Evolutionary conservation across 2,888 invertebrate genomes (phyloP).

Genomic region (Sthenelais limicola): DNA sequence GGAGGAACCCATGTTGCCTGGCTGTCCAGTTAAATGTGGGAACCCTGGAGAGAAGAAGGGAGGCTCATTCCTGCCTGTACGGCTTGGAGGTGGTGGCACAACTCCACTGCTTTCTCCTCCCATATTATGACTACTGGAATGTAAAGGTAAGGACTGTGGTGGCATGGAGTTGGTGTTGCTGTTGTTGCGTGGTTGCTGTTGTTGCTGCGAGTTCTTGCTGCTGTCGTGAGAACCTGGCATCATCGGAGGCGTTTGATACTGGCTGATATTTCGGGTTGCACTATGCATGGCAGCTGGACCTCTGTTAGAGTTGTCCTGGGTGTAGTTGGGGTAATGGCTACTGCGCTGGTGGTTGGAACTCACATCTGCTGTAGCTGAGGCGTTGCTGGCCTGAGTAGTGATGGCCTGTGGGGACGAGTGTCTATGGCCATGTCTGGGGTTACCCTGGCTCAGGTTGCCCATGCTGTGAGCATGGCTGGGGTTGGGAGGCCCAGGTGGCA

Average conservation of each 20-base stretch:
- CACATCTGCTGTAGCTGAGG: neutral
- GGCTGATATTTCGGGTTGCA: neutral
- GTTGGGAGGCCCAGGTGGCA: conserved; percentile 14
- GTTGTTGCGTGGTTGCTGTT: conserved; percentile 45
- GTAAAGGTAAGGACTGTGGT: no score
- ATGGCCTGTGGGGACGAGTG: no score
- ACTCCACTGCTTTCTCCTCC: no score
- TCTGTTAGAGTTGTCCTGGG: neutral
- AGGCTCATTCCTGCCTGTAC: no score
- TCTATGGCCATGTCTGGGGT: no score
- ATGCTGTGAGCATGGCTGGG: neutral
- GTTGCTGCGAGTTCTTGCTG: no score
- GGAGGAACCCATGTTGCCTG: no score
- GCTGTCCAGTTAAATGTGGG: no score
- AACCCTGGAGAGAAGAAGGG: no score
- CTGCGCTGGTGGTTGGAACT: neutral
- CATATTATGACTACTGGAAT: conserved; percentile 13
- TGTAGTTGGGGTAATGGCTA: neutral
- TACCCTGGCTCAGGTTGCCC: neutral
- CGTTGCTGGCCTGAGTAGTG: neutral
- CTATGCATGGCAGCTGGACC: neutral
- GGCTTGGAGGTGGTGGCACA: no score
- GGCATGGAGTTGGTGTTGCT: conserved; percentile 19
- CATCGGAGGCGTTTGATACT: neutral
- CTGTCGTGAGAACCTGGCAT: conserved; percentile 2